Base-by-base conservation (phyloP, 2,888 invertebrate species). In the Eugnorisma glareosa region DNA sequence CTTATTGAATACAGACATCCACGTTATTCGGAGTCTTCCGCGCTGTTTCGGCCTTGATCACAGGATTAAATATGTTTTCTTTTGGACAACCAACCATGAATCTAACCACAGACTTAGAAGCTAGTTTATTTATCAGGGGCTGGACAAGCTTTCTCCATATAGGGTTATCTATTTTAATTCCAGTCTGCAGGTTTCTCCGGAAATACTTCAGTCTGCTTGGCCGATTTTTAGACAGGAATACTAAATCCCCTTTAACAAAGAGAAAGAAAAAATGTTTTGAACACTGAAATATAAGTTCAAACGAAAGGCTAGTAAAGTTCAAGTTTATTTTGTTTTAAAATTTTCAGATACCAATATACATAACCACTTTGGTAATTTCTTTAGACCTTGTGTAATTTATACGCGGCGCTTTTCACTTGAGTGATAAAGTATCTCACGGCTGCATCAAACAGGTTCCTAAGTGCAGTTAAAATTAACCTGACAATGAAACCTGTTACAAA, bases 101-200 rank as follows among this genome's bases (percentile, higher is more conserved):
- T 61, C 18, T 21, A 37, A 70, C 24, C n/a, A 43, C 15, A 11
- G 24, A 10, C 18, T 43, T 11, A 0, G 31, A 13, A 45, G n/a
- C 35, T 43, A 37, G 24, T 37, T 63, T 24, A n/a, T 18, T 10
- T 7, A 70, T 61, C 18, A 35, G 0, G 15, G 10, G 40, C 8
- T 63, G 31, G 13, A 64, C 48, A 13, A 40, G 31, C 15, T 35
- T 48, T 75, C 6, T 24, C 13, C 13, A n/a, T 40, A n/a, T 6
- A 74, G 8, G 10, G 0, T 35, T n/a, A 8, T 35, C 74, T 75
- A 75, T 75, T 76, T 51, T 76, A 4, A 76, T n/a, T 35, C 18
- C 11, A 8, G 31, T 31, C n/a, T 2, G 18, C 35, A 13, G 31
- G 13, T 59, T 31, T n/a, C 21, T 48, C 31, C 31, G 6, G 11